Percentiles rank a stretch among this genome's conserved stretches.
Conservation (phyloP, 2,797 vertebrate species). For the Anguilla anguilla region DNA sequence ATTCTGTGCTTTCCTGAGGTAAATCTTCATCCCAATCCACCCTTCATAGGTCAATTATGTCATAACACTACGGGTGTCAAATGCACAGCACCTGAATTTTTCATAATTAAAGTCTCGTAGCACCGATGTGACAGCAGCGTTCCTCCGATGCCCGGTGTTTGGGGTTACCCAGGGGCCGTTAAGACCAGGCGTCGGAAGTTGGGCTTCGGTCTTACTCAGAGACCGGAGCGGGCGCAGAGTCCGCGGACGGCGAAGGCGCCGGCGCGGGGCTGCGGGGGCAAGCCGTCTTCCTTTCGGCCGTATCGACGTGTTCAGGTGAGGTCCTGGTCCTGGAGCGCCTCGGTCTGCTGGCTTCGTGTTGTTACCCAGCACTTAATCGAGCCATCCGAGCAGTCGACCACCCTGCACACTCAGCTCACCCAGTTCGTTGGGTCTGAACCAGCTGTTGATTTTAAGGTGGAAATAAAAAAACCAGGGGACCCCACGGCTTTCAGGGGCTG, state of each 20-base stretch:
- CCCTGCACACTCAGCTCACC: not conserved
- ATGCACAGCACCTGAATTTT: not conserved
- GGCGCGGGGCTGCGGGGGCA: no score
- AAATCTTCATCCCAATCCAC: not conserved
- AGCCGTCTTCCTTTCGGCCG: not conserved
- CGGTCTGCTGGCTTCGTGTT: not conserved
- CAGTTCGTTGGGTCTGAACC: not conserved
- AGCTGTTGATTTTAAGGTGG: not conserved
- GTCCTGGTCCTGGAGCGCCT: not conserved
- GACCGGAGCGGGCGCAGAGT: not conserved
- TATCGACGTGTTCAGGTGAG: not conserved
- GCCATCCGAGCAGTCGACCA: not conserved
- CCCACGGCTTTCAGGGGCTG: not conserved
- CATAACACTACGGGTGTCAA: not conserved
- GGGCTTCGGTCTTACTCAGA: not conserved
- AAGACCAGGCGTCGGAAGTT: not conserved
- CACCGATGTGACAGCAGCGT: not conserved
- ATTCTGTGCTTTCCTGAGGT: not conserved
- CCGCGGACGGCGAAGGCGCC: not conserved
- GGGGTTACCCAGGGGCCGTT: not conserved
- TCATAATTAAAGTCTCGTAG: not conserved
- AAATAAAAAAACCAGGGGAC: not conserved
- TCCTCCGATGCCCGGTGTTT: not conserved
- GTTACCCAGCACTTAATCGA: not conserved
- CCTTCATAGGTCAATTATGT: not conserved